phyloP scores from a whole-genome alignment of 2,888 invertebrate genomes.

The Trichogramma evanescens region DNA sequence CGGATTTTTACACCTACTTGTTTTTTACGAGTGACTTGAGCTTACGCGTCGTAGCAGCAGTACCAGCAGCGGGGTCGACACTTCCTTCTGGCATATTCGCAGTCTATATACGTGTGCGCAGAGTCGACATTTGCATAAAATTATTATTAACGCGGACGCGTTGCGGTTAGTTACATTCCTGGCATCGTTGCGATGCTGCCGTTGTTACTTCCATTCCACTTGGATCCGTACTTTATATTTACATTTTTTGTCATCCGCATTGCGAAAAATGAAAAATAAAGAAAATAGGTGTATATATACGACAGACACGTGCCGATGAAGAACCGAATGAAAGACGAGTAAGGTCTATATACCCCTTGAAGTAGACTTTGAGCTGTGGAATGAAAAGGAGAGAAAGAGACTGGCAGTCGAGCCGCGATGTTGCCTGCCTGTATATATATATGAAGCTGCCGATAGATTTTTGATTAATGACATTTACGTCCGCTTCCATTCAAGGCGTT shows the following conservation, averaged over 20 bases:
- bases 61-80: too few species aligned
- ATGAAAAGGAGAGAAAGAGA: too few species aligned
- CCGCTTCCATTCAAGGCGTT: conserved; percentile 11
- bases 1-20: conserved; percentile 37
- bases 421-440: too few species aligned
- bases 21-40: conserved; percentile 35
- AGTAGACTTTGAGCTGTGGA: too few species aligned
- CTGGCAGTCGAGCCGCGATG: too few species aligned
- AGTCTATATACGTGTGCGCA: background rate
- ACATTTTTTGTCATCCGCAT: background rate
- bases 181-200: conserved; percentile 21
- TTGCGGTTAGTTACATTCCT: conserved; percentile 29
- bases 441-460: conserved; percentile 27
- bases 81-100: conserved; percentile 4
- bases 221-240: background rate
- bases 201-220: background rate
- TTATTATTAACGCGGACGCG: conserved; percentile 36
- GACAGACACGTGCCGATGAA: too few species aligned
- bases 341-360: too few species aligned
- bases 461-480: conserved; percentile 29
- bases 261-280: too few species aligned
- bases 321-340: too few species aligned
- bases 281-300: too few species aligned
- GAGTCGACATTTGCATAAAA: conserved; percentile 38
- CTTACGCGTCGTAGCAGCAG: too few species aligned